Conservation (phyloP, 2,113 vertebrate species). For the Chaetodon trifascialis region DNA sequence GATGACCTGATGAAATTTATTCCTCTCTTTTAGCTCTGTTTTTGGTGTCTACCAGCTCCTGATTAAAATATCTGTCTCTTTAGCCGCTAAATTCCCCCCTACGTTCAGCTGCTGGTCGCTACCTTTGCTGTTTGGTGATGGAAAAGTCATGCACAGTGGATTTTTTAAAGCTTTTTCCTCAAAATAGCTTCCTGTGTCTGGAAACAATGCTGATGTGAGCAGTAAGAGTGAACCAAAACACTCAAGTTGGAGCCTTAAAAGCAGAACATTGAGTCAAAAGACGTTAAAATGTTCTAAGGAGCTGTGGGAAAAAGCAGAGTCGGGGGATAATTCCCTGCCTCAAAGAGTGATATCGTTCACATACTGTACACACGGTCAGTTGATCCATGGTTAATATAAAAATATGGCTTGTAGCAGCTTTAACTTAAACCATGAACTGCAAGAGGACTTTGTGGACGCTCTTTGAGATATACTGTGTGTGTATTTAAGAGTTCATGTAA, state of each 20-base stretch:
- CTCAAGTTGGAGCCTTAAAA: not conserved
- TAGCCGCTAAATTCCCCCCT: not conserved
- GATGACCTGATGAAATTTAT: not conserved
- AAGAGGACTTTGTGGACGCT: not conserved
- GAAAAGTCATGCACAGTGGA: not conserved
- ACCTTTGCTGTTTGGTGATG: not conserved
- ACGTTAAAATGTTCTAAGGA: not conserved
- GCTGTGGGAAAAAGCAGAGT: not conserved
- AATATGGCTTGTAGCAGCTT: not conserved
- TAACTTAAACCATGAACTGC: not conserved
- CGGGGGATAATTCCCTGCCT: not conserved
- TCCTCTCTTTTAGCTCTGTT: not conserved
- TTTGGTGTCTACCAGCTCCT: not conserved
- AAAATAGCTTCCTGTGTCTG: not conserved
- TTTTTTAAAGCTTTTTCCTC: not conserved
- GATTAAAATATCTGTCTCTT: not conserved
- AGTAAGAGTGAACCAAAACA: not conserved
- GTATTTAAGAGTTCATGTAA: not conserved
- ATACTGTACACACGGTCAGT: not conserved
- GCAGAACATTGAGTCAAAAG: not conserved
- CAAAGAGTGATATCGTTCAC: no score
- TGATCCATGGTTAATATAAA: not conserved
- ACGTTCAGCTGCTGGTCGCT: not conserved
- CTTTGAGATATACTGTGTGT: not conserved
- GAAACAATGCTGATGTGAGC: not conserved